Evolutionary conservation across 2,888 invertebrate species (phyloP), one percentile per base, ranked within the genome.

Genomic region (Adelognathus sp.): DNA sequence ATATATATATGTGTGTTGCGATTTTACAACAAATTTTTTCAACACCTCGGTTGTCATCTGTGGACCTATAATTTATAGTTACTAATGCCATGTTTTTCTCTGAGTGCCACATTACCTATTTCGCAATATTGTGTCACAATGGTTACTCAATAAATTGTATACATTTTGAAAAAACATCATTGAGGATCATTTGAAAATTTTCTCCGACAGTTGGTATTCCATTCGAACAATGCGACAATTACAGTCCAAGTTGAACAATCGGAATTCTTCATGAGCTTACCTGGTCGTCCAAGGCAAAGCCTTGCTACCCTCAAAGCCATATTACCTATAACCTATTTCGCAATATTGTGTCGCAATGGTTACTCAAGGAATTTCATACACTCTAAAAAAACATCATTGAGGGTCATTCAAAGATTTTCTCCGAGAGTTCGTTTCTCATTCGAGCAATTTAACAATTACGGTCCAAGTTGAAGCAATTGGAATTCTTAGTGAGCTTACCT

Each of bases 261-360:
- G n/a, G 24, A 11, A 50, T 1, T 9, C 0, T 27, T 7, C 3
- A 16, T 27, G 41, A 41, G 18, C 86, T 87, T 61, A 90, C 91
- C 90, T 87, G 39, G 87, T 72, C 0, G 92, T 92, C 92, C 92
- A 92, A 27, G 92, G 92, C 9, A 91, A 82, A 29, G 91, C 90
- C 75, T 90, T 90, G 83, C 88, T 89, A 18, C n/a, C n/a, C n/a
- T n/a, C n/a, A n/a, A n/a, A n/a, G n/a, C n/a, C n/a, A n/a, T n/a
- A n/a, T n/a, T n/a, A n/a, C n/a, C n/a, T n/a, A n/a, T n/a, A n/a
- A n/a, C n/a, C n/a, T n/a, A n/a, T n/a, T n/a, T n/a, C n/a, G n/a
- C n/a, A n/a, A n/a, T n/a, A n/a, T n/a, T n/a, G n/a, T n/a, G n/a
- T 39, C 14, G 14, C 3, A 5, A 11, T n/a, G n/a, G n/a, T 4